Percentiles rank a stretch among this genome's conserved stretches.
These are phyloP conservation scores for Orestias chungarensis DNA, from an alignment of 2,797 vertebrate genomes.

Conservation along the genomic window DNA sequence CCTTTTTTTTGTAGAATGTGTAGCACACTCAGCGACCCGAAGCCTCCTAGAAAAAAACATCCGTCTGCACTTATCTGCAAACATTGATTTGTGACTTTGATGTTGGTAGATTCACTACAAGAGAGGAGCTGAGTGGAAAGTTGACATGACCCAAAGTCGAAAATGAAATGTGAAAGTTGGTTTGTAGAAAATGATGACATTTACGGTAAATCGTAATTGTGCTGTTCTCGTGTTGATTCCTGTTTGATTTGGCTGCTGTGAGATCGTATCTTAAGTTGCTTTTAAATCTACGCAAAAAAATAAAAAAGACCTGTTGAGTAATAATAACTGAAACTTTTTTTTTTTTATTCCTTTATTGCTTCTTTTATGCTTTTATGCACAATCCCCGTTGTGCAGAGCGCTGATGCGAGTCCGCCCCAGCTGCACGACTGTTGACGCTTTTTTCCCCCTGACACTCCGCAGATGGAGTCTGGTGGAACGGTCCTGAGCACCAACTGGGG, in stretches of 20 bases:
- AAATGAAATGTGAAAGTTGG: background rate
- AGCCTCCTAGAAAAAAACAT: constrained; percentile 8
- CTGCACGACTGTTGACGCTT: background rate
- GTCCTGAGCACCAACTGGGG: constrained; percentile 98
- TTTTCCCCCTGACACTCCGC: constrained; percentile 31
- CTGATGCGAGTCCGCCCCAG: too few relatives aligned
- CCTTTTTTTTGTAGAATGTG: background rate
- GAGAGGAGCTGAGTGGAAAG: constrained; percentile 7
- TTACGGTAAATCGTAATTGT: too few relatives aligned
- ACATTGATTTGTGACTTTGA: constrained; percentile 6
- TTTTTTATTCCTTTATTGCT: too few relatives aligned
- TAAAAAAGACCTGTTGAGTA: too few relatives aligned
- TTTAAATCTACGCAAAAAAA: too few relatives aligned
- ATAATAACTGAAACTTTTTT: too few relatives aligned
- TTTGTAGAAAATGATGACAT: background rate
- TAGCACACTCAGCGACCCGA: constrained; percentile 2
- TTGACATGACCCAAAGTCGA: background rate
- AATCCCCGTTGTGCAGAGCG: too few relatives aligned
- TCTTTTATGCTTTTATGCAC: too few relatives aligned
- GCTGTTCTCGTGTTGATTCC: too few relatives aligned
- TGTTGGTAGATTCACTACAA: background rate
- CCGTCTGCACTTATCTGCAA: constrained; percentile 14
- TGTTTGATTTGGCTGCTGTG: too few relatives aligned
- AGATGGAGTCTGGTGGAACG: constrained; percentile 98
- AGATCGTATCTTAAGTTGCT: too few relatives aligned